Evolutionary conservation across 2,888 invertebrate genomes (phyloP).

Genomic region (Diabrotica balteata): DNA sequence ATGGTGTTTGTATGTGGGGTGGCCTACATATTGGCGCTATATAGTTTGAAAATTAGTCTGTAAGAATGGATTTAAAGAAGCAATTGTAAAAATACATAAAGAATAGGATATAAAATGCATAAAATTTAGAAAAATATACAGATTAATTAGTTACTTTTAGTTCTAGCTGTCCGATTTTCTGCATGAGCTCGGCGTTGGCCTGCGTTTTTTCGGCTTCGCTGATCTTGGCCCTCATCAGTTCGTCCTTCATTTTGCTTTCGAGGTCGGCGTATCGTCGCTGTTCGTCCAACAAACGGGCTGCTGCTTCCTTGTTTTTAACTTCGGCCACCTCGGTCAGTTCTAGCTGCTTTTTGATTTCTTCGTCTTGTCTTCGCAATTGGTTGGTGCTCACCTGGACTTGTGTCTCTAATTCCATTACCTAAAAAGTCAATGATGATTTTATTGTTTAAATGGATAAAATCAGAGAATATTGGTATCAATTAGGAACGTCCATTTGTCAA

Average conservation of each 20-base stretch:
- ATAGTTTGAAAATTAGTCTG: too few species aligned
- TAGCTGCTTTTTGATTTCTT: slow-evolving; percentile 84
- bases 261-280: slow-evolving; percentile 78
- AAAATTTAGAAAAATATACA: too few species aligned
- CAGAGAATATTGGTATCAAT: too few species aligned
- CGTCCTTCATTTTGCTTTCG: slow-evolving; percentile 80
- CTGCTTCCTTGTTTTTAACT: slow-evolving; percentile 76
- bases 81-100: too few species aligned
- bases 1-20: too few species aligned
- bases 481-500: too few species aligned
- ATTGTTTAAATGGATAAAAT: too few species aligned
- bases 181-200: slow-evolving; percentile 89
- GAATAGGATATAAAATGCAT: too few species aligned
- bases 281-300: slow-evolving; percentile 81
- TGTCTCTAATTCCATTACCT: slow-evolving; percentile 95
- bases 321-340: slow-evolving; percentile 80
- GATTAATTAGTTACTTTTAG: slow-evolving; percentile 72
- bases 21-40: too few species aligned
- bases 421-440: slow-evolving; percentile 14
- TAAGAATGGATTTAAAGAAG: too few species aligned
- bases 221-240: slow-evolving; percentile 91
- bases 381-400: slow-evolving; percentile 92
- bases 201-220: slow-evolving; percentile 95
- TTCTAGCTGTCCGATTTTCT: slow-evolving; percentile 92
- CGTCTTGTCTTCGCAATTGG: slow-evolving; percentile 89